These are phyloP conservation scores for Timema cristinae DNA, from an alignment of 2,888 invertebrate species.

Conservation along the genomic window DNA sequence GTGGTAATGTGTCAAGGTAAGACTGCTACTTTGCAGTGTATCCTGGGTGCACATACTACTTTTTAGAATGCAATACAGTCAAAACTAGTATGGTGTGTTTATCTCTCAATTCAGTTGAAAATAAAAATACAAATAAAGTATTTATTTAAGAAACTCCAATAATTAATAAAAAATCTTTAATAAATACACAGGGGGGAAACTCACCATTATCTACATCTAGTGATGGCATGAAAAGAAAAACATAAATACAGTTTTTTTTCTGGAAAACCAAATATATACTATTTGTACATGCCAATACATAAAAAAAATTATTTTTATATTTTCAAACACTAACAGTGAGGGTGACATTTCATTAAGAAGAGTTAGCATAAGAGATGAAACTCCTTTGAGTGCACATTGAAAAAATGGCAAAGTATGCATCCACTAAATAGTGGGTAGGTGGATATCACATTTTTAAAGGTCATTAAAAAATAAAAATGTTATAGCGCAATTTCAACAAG, in stretches of 20 bases:
- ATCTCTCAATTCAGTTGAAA: no score
- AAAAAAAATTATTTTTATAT: not conserved
- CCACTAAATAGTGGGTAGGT: no score
- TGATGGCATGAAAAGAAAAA: not conserved
- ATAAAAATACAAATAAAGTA: not conserved
- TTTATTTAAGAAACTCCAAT: not conserved
- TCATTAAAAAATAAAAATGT: no score
- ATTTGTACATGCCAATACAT: not conserved
- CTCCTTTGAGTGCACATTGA: no score
- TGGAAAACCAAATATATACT: not conserved
- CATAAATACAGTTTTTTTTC: not conserved
- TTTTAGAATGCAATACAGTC: no score
- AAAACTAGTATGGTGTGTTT: no score
- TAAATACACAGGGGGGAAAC: not conserved
- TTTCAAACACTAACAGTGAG: not conserved
- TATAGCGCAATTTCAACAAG: no score
- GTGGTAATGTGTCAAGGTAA: no score
- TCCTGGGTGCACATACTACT: no score
- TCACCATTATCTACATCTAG: constrained; percentile 16
- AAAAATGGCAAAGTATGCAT: no score
- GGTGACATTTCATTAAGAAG: not conserved
- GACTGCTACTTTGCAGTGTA: no score
- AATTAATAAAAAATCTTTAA: constrained; percentile 11
- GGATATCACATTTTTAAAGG: no score
- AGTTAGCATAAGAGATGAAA: not conserved